Percentiles rank a stretch among this genome's conserved stretches.
phyloP scores from a whole-genome alignment of 1,140 invertebrate genomes.

The Homalodisca vitripennis region DNA sequence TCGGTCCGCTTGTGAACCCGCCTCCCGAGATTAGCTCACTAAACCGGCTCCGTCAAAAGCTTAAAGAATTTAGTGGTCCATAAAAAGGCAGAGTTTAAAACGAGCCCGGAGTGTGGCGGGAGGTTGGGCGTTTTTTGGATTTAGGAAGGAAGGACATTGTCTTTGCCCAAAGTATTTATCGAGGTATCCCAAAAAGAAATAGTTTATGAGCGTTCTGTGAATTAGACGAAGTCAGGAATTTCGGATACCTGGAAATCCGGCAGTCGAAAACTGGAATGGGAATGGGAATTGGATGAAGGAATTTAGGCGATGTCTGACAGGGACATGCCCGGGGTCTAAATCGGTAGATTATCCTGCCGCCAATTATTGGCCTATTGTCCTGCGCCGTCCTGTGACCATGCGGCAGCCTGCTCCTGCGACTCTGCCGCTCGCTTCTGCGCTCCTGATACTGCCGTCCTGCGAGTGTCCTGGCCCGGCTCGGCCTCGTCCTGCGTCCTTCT shows the following conservation, averaged over 20 bases:
- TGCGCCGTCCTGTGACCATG: background rate
- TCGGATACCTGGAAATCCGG: constrained; percentile 35
- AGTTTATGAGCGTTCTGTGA: constrained; percentile 32
- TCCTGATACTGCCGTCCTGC: background rate
- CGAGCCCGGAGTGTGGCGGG: background rate
- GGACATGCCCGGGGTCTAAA: constrained; percentile 34
- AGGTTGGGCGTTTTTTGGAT: constrained; percentile 27
- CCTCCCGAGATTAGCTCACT: constrained; percentile 21
- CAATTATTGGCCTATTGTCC: constrained; percentile 21
- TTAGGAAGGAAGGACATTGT: constrained; percentile 28
- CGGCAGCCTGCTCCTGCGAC: background rate
- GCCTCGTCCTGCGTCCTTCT: too few relatives aligned
- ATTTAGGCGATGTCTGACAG: constrained; percentile 17
- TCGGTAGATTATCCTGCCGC: constrained; percentile 32
- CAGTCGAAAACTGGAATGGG: constrained; percentile 30
- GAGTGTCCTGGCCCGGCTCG: too few relatives aligned
- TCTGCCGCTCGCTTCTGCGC: background rate
- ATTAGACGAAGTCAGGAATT: constrained; percentile 30
- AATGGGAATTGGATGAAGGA: constrained; percentile 28
- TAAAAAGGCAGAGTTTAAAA: constrained; percentile 33
- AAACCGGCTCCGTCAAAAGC: constrained; percentile 35
- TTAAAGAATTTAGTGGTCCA: constrained; percentile 35
- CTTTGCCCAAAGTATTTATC: constrained; percentile 32
- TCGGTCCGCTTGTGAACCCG: constrained; percentile 6
- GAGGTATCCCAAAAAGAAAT: constrained; percentile 35